These are phyloP conservation scores for Hesperia comma DNA, from an alignment of 2,888 invertebrate species.

Conservation along the genomic window DNA sequence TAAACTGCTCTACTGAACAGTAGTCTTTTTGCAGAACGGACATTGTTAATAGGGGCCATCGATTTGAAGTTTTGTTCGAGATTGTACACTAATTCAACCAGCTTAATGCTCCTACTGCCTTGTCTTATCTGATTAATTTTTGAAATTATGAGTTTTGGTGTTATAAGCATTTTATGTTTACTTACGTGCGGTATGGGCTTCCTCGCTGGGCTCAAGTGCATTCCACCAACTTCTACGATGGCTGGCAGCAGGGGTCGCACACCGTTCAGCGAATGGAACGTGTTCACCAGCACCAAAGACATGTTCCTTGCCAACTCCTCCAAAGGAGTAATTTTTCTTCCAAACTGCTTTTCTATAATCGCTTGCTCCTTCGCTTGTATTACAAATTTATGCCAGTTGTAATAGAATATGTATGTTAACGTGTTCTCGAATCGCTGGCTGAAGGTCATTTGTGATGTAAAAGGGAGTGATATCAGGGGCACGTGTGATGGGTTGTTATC, in stretches of 20 bases:
- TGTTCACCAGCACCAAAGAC: conserved; percentile 83
- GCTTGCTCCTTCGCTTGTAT: conserved; percentile 65
- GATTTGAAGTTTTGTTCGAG: too few relatives aligned
- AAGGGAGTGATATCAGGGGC: conserved; percentile 80
- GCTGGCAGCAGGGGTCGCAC: conserved; percentile 82
- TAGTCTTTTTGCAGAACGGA: too few relatives aligned
- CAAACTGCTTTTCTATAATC: conserved; percentile 72
- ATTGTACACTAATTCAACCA: too few relatives aligned
- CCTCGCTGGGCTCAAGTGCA: conserved; percentile 75
- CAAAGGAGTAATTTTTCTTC: conserved; percentile 77
- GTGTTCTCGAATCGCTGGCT: conserved; percentile 74
- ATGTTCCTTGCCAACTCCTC: conserved; percentile 78
- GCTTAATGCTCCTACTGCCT: too few relatives aligned
- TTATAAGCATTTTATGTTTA: too few relatives aligned
- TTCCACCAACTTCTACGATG: conserved; percentile 86
- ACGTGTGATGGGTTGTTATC: conserved; percentile 80
- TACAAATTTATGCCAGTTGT: conserved; percentile 62
- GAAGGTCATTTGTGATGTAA: conserved; percentile 77
- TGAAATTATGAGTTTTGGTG: too few relatives aligned
- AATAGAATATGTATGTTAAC: conserved; percentile 56
- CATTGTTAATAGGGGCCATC: too few relatives aligned
- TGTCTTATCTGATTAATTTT: too few relatives aligned
- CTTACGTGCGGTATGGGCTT: conserved; percentile 76
- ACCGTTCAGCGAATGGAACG: conserved; percentile 84
- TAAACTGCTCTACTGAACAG: too few relatives aligned